Evolutionary conservation across 2,888 invertebrate species (phyloP).

Genomic region (Calliopum simillimum): DNA sequence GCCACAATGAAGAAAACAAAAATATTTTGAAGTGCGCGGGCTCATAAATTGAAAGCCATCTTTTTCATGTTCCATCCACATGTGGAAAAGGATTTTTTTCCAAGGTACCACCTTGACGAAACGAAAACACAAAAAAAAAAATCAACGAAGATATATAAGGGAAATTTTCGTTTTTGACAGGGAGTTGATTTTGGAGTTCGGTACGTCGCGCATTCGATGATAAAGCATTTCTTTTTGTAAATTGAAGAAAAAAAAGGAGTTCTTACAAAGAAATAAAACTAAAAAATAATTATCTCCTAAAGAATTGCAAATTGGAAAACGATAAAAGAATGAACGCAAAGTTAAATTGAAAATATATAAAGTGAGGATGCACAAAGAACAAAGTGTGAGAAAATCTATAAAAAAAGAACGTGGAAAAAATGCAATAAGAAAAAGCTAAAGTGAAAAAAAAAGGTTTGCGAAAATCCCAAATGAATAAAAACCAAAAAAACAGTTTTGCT

Average conservation of each 20-base stretch:
- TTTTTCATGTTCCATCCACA: too few species aligned
- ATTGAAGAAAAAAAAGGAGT: conserved; percentile 14
- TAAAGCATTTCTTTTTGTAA: conserved; percentile 4
- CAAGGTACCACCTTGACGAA: too few species aligned
- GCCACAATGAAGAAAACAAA: too few species aligned
- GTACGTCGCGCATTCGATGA: background rate
- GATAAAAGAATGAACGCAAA: conserved; percentile 29
- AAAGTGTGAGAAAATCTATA: background rate
- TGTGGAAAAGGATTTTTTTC: too few species aligned
- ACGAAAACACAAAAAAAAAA: too few species aligned
- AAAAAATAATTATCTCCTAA: conserved; percentile 15
- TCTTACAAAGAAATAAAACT: conserved; percentile 4
- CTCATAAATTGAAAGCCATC: too few species aligned
- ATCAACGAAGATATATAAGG: too few species aligned
- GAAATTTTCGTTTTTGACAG: too few species aligned
- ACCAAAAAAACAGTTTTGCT: background rate
- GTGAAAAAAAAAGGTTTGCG: background rate
- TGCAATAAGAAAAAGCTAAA: background rate
- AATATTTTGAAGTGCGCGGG: too few species aligned
- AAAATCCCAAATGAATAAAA: background rate
- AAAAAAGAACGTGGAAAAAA: background rate
- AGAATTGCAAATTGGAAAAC: background rate
- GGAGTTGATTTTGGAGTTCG: too few species aligned
- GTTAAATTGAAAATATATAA: conserved; percentile 16
- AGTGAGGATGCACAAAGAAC: too few species aligned